phyloP scores from a whole-genome alignment of 2,113 vertebrate species.

The Xiphophorus maculatus region DNA sequence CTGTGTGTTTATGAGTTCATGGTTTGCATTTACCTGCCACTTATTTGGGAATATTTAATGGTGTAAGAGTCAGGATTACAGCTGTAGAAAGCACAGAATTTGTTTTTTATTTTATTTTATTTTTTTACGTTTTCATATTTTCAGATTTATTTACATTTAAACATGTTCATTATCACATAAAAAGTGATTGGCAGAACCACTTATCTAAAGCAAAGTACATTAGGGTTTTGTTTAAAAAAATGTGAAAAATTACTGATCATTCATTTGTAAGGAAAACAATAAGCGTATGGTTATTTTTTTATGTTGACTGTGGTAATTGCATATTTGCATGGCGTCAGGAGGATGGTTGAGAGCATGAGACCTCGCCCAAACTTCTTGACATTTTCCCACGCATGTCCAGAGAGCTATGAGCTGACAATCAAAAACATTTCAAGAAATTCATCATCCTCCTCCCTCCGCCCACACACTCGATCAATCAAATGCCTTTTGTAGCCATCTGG shows the following conservation, averaged over 20 bases:
- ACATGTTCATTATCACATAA: slow-evolving; percentile 62
- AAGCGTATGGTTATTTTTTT: slow-evolving; percentile 6
- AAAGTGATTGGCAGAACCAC: slow-evolving; percentile 32
- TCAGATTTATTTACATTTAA: slow-evolving; percentile 50
- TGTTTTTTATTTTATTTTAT: background rate
- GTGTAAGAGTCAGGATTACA: slow-evolving; percentile 7
- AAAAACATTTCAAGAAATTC: slow-evolving; percentile 56
- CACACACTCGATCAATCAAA: slow-evolving; percentile 57
- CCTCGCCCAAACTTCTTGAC: slow-evolving; percentile 52
- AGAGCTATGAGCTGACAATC: slow-evolving; percentile 44
- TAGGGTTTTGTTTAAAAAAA: slow-evolving; percentile 28
- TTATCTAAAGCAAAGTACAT: slow-evolving; percentile 59
- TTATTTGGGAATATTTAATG: background rate
- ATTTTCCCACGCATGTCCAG: slow-evolving; percentile 70
- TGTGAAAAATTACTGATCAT: slow-evolving; percentile 43
- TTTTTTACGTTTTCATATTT: no score
- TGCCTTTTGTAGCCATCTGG: slow-evolving; percentile 12
- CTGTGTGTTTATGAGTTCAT: slow-evolving; percentile 24
- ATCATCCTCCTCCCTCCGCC: slow-evolving; percentile 49
- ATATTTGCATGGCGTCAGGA: background rate
- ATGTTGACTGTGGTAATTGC: background rate
- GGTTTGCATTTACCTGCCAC: background rate
- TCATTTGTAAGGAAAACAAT: slow-evolving; percentile 8
- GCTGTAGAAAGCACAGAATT: slow-evolving; percentile 33
- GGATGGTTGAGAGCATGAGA: slow-evolving; percentile 23